Percentiles rank a stretch among this genome's conserved stretches.
Evolutionary conservation across 2,113 vertebrate species (phyloP).

Genomic region (Egretta garzetta): DNA sequence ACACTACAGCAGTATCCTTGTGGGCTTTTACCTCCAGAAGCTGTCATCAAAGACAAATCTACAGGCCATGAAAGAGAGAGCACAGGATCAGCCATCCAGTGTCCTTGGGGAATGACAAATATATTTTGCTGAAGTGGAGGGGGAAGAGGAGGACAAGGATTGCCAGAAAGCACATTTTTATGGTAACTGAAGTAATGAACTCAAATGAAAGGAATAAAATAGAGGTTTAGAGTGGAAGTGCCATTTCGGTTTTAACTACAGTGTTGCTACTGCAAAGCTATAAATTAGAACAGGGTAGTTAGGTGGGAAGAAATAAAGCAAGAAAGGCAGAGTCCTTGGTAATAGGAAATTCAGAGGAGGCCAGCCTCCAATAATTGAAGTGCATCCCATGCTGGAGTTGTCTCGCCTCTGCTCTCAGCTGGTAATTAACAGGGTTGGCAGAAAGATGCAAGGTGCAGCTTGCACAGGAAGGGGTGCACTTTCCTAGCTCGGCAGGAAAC

Average conservation of each 20-base stretch:
- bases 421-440: neutral
- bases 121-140: neutral
- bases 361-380: neutral
- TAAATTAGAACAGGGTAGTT: slow-evolving; percentile 14
- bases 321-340: neutral
- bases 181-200: slow-evolving; percentile 48
- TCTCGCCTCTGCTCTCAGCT: neutral
- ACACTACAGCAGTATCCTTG: neutral
- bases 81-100: neutral
- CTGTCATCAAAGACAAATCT: slow-evolving; percentile 35
- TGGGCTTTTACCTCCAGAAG: slow-evolving; percentile 3
- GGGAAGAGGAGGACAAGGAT: neutral
- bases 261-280: neutral
- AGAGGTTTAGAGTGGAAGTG: slow-evolving; percentile 5
- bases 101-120: slow-evolving; percentile 45
- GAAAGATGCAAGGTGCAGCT: neutral
- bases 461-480: neutral
- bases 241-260: slow-evolving; percentile 28
- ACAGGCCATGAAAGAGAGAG: neutral
- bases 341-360: neutral
- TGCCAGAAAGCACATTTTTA: slow-evolving; percentile 25
- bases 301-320: neutral
- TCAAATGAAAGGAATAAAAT: slow-evolving; percentile 44
- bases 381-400: neutral
- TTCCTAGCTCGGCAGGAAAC: neutral